A percentile compares a stretch with the other conserved stretches of the same genome.
Evolutionary conservation across 2,797 vertebrate genomes (phyloP).

Genomic region (Gymnoscopelus microlampas): DNA sequence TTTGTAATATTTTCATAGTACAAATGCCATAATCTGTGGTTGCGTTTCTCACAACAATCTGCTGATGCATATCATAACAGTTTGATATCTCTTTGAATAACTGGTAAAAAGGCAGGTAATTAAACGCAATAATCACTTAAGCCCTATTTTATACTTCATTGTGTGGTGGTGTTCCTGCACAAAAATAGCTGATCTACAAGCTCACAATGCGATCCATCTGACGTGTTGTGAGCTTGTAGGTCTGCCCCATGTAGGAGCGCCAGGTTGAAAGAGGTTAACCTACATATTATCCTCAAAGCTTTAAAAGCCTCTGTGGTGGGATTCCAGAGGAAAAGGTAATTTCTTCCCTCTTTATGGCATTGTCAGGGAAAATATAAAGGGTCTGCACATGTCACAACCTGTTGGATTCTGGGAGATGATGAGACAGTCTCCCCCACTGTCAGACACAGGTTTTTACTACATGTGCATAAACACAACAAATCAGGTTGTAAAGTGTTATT

Average conservation of each 20-base stretch:
- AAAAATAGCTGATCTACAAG: no score
- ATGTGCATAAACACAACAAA: slow-evolving; percentile 5
- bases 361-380: slow-evolving; percentile 43
- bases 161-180: no score
- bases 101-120: slow-evolving; percentile 10
- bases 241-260: no score
- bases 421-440: slow-evolving; percentile 31
- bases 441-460: slow-evolving; percentile 1
- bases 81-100: slow-evolving; percentile 31
- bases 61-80: neutral
- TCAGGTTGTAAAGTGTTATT: neutral
- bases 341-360: slow-evolving; percentile 31
- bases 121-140: neutral
- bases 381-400: slow-evolving; percentile 48
- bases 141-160: no score
- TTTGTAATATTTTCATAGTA: neutral
- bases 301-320: slow-evolving; percentile 39
- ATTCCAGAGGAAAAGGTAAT: slow-evolving; percentile 31
- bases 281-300: slow-evolving; percentile 54
- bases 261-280: slow-evolving; percentile 30
- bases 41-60: neutral
- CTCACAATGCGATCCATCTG: no score
- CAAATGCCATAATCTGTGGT: neutral
- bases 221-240: no score
- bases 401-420: slow-evolving; percentile 43